These are phyloP conservation scores for Cynoglossus semilaevis DNA, from an alignment of 2,113 vertebrate genomes.

Conservation along the genomic window DNA sequence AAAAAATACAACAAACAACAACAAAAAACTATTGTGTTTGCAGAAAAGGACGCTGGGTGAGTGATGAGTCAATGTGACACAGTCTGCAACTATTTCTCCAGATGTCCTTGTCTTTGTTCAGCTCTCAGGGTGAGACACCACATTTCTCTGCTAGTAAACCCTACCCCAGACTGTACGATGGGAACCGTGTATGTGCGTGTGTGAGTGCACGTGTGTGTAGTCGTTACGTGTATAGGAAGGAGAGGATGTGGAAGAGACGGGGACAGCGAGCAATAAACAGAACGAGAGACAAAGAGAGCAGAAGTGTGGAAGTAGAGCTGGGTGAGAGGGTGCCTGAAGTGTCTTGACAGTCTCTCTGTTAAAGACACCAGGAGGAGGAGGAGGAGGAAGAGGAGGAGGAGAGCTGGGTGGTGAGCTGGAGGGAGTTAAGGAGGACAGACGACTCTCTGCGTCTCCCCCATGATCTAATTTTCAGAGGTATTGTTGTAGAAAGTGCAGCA, in stretches of 20 bases:
- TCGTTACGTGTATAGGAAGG: not conserved
- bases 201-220: not conserved
- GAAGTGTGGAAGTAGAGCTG: constrained; percentile 3
- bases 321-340: constrained; percentile 16
- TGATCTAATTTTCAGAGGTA: constrained; percentile 83
- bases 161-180: constrained; percentile 47
- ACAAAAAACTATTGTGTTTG: constrained; percentile 14
- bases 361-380: not conserved
- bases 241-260: constrained; percentile 7
- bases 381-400: constrained; percentile 2
- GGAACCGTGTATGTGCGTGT: not conserved
- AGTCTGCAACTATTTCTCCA: constrained; percentile 43
- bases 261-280: constrained; percentile 14
- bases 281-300: constrained; percentile 10
- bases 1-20: not conserved
- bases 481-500: constrained; percentile 99
- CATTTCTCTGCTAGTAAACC: constrained; percentile 36
- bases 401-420: constrained; percentile 18
- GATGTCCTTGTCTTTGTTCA: constrained; percentile 55
- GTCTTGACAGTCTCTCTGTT: constrained; percentile 27
- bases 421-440: constrained; percentile 29
- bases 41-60: constrained; percentile 35
- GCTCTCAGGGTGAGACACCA: constrained; percentile 43
- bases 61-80: constrained; percentile 49
- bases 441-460: constrained; percentile 58